Base-by-base conservation (phyloP, 2,797 vertebrate genomes). In the Halcyon badia region DNA sequence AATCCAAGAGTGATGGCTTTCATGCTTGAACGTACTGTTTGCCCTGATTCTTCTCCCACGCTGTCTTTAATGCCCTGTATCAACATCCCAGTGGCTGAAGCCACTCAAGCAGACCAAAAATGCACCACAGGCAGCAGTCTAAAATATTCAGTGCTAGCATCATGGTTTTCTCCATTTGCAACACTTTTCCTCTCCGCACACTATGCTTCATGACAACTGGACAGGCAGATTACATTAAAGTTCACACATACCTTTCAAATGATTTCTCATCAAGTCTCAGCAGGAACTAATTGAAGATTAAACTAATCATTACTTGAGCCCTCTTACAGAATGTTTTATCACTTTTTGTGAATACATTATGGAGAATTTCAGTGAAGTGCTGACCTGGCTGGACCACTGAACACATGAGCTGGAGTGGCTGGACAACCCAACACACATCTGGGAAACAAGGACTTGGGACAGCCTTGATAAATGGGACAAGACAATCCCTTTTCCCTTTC, bases 201-300 rank as follows among this genome's bases (percentile, higher is more conserved):
- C 31, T 69, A 15, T 5, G 1, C 44, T 87, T 95, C 77, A 26
- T 3, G 66, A 25, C 66, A 92, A 71, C 88, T 39, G 90, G 80
- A 56, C 91, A 66, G 60, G 81, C 78, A 88, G 90, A 71, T 90
- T 44, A 66, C 52, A 68, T 62, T 83, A 73, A 93, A 90, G 70
- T 51, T 88, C 89, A 17, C 25, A 44, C 56, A 54, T 64, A 80
- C 51, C 72, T 92, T 79, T 94, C 73, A 93, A 91, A 97, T 70
- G 48, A 95, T 82, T 96, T 86, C 85, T 95, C 89, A 95, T 93
- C 91, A 95, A 90, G 70, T 66, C 94, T 94, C 95, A 95, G 94
- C 7, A 16, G 93, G 94, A 95, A 52, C 60, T 95, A 97, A 95
- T 80, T 93, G 95, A 94, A 97, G 93, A 95, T 94, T 94, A 90